Evolutionary conservation across 2,797 vertebrate species (phyloP).

Genomic region (Helostoma temminkii): DNA sequence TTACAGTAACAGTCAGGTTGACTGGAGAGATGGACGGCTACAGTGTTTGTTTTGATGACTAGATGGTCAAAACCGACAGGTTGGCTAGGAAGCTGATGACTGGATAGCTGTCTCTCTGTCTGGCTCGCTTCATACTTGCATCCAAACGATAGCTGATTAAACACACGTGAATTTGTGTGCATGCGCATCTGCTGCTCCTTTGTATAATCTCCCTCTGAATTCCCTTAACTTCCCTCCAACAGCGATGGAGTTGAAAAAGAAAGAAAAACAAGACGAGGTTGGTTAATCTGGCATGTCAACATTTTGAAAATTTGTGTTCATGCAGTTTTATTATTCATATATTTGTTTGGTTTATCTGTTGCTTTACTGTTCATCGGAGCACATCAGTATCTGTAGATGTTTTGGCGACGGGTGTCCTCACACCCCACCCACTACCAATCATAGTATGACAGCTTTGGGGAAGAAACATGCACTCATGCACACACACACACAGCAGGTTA

Average conservation of each 20-base stretch:
- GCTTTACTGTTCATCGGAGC: conserved; percentile 47
- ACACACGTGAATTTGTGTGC: neutral
- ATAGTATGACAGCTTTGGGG: conserved; percentile 65
- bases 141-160: conserved; percentile 21
- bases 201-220: conserved; percentile 1
- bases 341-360: conserved; percentile 14
- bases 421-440: conserved; percentile 66
- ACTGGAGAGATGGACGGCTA: conserved; percentile 21
- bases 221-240: neutral
- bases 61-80: conserved; percentile 45
- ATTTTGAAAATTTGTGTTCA: conserved; percentile 6
- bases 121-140: conserved; percentile 23
- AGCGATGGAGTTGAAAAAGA: conserved; percentile 12
- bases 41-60: conserved; percentile 32
- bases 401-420: conserved; percentile 39
- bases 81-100: conserved; percentile 29
- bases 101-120: conserved; percentile 34
- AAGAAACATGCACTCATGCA: conserved; percentile 36
- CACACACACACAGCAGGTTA: conserved; percentile 26
- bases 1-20: conserved; percentile 21
- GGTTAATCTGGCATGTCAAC: conserved; percentile 36
- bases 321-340: conserved; percentile 5
- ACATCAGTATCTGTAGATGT: conserved; percentile 45
- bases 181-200: conserved; percentile 2
- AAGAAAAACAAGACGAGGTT: conserved; percentile 14